phyloP scores from a whole-genome alignment of 2,113 vertebrate species.

The Gobio gobio region DNA sequence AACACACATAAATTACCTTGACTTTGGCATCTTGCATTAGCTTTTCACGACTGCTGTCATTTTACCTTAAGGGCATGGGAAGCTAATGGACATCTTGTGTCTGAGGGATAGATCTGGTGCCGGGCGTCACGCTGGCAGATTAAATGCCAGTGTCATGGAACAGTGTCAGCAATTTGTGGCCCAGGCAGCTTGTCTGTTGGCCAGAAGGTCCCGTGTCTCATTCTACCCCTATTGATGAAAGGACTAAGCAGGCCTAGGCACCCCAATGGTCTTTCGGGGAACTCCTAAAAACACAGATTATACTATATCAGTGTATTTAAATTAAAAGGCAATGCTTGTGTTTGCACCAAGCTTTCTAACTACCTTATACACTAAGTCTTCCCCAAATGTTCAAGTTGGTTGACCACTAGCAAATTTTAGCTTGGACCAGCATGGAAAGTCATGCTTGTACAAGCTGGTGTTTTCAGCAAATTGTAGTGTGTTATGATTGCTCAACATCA shows the following conservation, averaged over 20 bases:
- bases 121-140: slow-evolving; percentile 6
- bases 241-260: background rate
- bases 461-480: background rate
- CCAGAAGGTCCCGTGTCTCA: background rate
- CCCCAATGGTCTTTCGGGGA: background rate
- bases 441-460: background rate
- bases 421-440: background rate
- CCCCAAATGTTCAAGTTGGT: background rate
- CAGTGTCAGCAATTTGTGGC: slow-evolving; percentile 45
- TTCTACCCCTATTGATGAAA: background rate
- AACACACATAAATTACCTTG: slow-evolving; percentile 30
- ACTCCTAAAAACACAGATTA: background rate
- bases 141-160: slow-evolving; percentile 46
- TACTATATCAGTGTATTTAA: background rate
- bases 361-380: background rate
- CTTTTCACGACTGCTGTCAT: slow-evolving; percentile 20
- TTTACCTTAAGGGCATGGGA: slow-evolving; percentile 34
- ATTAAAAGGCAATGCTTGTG: background rate
- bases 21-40: slow-evolving; percentile 41
- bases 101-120: slow-evolving; percentile 13
- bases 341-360: background rate
- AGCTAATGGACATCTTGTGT: slow-evolving; percentile 50
- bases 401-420: background rate
- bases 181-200: slow-evolving; percentile 12
- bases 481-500: background rate